Evolutionary conservation across 92 coral and sea anemone genomes (phyloP).

Genomic region (Siderastrea radians): DNA sequence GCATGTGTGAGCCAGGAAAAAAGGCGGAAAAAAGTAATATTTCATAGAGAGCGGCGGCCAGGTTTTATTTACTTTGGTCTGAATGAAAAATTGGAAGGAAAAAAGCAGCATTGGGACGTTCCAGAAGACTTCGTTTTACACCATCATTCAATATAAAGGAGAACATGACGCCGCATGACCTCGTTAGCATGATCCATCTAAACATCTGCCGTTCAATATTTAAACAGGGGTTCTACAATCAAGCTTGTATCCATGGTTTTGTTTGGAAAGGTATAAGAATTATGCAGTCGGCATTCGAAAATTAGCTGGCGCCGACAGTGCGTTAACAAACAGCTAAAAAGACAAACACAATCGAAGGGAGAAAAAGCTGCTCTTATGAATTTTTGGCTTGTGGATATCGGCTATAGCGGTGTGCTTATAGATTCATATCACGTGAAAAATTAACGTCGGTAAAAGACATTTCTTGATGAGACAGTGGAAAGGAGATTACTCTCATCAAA

Average conservation of each 20-base stretch:
- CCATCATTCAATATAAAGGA: not conserved
- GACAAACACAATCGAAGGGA: conserved; percentile 6
- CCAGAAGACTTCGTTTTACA: not conserved
- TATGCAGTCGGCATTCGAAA: conserved; percentile 43
- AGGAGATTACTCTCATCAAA: conserved; percentile 17
- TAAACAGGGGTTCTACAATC: conserved; percentile 46
- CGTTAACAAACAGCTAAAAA: conserved; percentile 25
- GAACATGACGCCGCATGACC: conserved; percentile 14
- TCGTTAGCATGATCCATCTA: not conserved
- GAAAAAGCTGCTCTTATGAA: not conserved
- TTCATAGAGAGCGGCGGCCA: not conserved
- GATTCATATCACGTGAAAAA: not conserved
- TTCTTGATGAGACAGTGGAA: conserved; percentile 19
- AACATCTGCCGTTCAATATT: conserved; percentile 49
- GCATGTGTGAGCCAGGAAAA: not conserved
- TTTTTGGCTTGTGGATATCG: not conserved
- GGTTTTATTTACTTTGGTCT: conserved; percentile 4
- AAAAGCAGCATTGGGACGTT: not conserved
- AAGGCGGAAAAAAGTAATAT: not conserved
- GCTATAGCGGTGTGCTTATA: not conserved
- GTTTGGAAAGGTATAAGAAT: conserved; percentile 54
- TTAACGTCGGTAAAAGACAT: not conserved
- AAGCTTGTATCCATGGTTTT: conserved; percentile 72
- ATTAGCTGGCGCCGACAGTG: conserved; percentile 44
- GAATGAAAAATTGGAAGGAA: not conserved